A percentile compares a stretch with the other conserved stretches of the same genome.
These are phyloP conservation scores for Saccopteryx bilineata DNA, from an alignment of 2,113 vertebrate genomes.

Conservation along the genomic window DNA sequence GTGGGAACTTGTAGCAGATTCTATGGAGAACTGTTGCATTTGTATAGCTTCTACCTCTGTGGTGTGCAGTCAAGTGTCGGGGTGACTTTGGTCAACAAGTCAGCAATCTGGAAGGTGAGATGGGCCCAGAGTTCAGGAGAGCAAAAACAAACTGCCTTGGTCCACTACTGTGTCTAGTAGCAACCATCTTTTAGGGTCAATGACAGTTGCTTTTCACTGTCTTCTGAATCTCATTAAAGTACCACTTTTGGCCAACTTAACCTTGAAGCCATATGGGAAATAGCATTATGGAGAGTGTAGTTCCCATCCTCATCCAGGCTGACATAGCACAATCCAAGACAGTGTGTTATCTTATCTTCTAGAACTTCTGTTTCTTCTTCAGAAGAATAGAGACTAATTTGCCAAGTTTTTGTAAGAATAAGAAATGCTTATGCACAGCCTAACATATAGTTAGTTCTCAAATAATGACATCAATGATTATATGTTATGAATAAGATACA, in stretches of 20 bases:
- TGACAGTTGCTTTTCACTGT: background rate
- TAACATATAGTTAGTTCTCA: background rate
- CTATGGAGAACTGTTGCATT: background rate
- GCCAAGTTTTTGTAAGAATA: background rate
- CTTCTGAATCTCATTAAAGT: background rate
- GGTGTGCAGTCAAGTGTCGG: background rate
- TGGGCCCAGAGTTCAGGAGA: background rate
- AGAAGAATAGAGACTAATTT: background rate
- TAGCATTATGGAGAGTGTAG: background rate
- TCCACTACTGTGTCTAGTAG: background rate
- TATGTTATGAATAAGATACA: background rate
- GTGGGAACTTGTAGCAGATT: background rate
- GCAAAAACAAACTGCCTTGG: background rate
- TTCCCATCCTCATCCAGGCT: background rate
- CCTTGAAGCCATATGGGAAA: background rate
- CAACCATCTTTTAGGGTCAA: background rate
- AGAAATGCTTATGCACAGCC: background rate
- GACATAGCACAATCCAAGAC: background rate
- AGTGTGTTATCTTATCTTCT: background rate
- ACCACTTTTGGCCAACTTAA: background rate
- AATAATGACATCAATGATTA: background rate
- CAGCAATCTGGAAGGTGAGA: no score
- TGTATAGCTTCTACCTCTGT: background rate
- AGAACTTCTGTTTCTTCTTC: background rate
- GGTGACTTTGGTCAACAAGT: background rate